Evolutionary conservation across 2,888 invertebrate genomes (phyloP).

Genomic region (Scaptomyza tumidula): DNA sequence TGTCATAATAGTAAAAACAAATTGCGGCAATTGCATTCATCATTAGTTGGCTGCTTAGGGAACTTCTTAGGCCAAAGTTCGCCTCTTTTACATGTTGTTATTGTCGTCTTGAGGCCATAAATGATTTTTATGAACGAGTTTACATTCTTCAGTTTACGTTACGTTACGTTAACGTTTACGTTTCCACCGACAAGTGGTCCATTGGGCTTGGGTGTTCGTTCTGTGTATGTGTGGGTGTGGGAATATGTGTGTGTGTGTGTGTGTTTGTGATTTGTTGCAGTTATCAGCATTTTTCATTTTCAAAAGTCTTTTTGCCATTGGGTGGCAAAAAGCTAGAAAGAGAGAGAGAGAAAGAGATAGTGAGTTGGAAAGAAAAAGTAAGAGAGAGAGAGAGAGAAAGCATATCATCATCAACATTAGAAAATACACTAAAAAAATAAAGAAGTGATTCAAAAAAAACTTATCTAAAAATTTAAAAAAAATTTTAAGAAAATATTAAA

Average conservation of each 20-base stretch:
- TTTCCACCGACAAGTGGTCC: constrained; percentile 44
- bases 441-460: no score
- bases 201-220: constrained; percentile 8
- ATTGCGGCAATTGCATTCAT: constrained; percentile 76
- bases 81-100: constrained; percentile 16
- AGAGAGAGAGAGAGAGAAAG: constrained; percentile 1
- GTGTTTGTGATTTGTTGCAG: constrained; percentile 68
- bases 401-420: constrained; percentile 49
- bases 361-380: not conserved
- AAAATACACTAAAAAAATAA: not conserved
- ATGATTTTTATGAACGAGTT: constrained; percentile 76
- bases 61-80: constrained; percentile 9
- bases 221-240: constrained; percentile 37
- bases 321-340: constrained; percentile 3
- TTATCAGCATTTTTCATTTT: constrained; percentile 76
- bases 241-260: constrained; percentile 47
- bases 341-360: constrained; percentile 1
- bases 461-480: no score
- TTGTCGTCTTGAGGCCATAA: constrained; percentile 58
- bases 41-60: constrained; percentile 55
- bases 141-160: constrained; percentile 64
- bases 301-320: constrained; percentile 51
- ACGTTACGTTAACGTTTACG: constrained; percentile 32
- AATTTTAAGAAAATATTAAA: no score
- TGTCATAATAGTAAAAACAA: constrained; percentile 72